phyloP scores from a whole-genome alignment of 2,888 invertebrate genomes.

The Sesamia inferens region DNA sequence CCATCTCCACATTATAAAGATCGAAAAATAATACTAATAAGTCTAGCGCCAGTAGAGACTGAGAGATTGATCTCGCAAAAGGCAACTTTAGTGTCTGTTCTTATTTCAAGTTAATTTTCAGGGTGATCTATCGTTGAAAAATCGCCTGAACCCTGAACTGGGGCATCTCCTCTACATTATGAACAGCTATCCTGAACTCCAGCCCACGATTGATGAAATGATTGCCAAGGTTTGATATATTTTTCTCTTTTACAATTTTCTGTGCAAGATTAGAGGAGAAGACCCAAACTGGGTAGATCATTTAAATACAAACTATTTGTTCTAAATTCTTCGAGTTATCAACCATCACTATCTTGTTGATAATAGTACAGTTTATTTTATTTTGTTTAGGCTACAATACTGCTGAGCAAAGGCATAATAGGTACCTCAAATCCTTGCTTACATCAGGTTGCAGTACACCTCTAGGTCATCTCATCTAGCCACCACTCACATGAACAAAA shows the following conservation, averaged over 20 bases:
- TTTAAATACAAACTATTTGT: background rate
- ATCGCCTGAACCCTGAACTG: conserved; percentile 84
- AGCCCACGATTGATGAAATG: conserved; percentile 78
- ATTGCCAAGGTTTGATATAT: conserved; percentile 72
- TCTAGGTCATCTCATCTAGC: too few species aligned
- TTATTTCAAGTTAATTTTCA: conserved; percentile 58
- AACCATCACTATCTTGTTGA: too few species aligned
- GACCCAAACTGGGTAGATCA: background rate
- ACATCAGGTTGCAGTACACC: too few species aligned
- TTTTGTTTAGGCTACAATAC: too few species aligned
- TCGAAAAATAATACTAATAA: too few species aligned
- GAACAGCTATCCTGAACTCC: conserved; percentile 80
- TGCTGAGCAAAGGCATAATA: too few species aligned
- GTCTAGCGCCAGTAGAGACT: too few species aligned
- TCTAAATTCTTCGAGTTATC: too few species aligned
- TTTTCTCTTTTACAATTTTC: background rate
- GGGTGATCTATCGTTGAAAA: conserved; percentile 82
- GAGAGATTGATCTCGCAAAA: too few species aligned
- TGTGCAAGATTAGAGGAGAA: background rate
- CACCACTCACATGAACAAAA: background rate
- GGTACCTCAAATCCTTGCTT: too few species aligned
- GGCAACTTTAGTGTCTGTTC: background rate
- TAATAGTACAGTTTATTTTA: too few species aligned
- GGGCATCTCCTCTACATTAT: conserved; percentile 85
- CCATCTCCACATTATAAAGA: too few species aligned